These are phyloP conservation scores for Cecropterus lyciades DNA, from an alignment of 1,140 invertebrate genomes.

Conservation along the genomic window DNA sequence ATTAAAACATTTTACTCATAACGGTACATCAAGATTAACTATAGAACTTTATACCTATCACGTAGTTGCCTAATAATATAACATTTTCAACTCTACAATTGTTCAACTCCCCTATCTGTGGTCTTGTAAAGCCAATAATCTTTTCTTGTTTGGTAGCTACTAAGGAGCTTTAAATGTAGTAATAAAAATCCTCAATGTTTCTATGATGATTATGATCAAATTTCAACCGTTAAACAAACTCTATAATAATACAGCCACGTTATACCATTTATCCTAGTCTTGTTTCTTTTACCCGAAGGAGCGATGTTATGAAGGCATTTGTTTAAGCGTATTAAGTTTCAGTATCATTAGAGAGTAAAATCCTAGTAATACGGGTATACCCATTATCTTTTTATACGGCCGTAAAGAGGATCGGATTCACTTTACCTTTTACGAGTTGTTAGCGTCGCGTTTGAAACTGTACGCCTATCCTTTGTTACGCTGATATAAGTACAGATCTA, in stretches of 20 bases:
- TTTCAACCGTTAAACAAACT: too few species aligned
- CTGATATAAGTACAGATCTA: background rate
- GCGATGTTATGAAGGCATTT: background rate
- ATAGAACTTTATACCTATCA: too few species aligned
- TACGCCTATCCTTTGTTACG: conserved; percentile 10
- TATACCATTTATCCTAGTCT: background rate
- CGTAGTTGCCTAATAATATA: too few species aligned
- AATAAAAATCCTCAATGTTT: too few species aligned
- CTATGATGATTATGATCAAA: too few species aligned
- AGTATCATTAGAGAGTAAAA: conserved; percentile 20
- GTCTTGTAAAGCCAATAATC: too few species aligned
- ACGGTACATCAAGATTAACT: too few species aligned
- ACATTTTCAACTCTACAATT: too few species aligned
- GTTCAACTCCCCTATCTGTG: too few species aligned
- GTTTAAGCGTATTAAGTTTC: conserved; percentile 14
- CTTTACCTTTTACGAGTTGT: conserved; percentile 21
- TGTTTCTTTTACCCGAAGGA: background rate
- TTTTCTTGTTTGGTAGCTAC: too few species aligned
- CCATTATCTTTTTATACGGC: conserved; percentile 22
- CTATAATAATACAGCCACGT: background rate
- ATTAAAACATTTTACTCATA: too few species aligned
- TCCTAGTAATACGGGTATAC: conserved; percentile 10
- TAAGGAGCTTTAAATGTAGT: too few species aligned
- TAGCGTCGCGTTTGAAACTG: conserved; percentile 22
- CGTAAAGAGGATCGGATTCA: conserved; percentile 28